These are phyloP conservation scores for Cheirogaleus major DNA, from an alignment of 2,797 vertebrate species.

Conservation along the genomic window DNA sequence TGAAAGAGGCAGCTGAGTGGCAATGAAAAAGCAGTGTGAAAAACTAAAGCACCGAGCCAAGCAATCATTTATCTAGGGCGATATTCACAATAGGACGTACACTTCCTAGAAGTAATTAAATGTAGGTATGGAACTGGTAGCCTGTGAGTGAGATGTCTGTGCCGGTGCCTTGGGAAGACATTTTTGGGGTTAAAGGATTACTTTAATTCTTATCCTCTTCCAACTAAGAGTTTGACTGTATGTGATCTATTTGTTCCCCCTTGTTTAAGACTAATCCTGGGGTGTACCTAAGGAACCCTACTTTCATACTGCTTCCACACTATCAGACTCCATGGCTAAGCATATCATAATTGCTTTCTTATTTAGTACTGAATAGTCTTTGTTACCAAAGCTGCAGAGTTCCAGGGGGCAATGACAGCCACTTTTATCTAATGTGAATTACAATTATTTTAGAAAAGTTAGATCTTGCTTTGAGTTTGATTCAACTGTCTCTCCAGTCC, in stretches of 20 bases:
- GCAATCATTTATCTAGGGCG: not conserved
- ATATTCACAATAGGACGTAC: not conserved
- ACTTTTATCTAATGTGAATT: not conserved
- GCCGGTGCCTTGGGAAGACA: not conserved
- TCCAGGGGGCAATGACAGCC: not conserved
- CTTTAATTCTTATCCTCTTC: not conserved
- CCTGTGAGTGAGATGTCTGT: not conserved
- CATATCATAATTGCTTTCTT: constrained; percentile 15
- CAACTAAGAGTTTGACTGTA: not conserved
- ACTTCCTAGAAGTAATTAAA: not conserved
- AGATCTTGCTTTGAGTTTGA: not conserved
- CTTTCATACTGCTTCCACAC: not conserved
- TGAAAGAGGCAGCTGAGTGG: not conserved
- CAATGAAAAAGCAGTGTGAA: not conserved
- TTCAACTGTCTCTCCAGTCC: not conserved
- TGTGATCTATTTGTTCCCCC: not conserved
- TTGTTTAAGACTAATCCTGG: not conserved
- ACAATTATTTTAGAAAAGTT: not conserved
- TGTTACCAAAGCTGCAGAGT: not conserved
- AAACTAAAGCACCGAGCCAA: not conserved
- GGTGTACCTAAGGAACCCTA: not conserved
- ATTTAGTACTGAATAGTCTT: not conserved
- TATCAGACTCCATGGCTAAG: not conserved
- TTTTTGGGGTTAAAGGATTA: not conserved
- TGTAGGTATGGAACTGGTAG: not conserved